phyloP scores from a whole-genome alignment of 1,140 invertebrate species.

The Aphidius gifuensis region DNA sequence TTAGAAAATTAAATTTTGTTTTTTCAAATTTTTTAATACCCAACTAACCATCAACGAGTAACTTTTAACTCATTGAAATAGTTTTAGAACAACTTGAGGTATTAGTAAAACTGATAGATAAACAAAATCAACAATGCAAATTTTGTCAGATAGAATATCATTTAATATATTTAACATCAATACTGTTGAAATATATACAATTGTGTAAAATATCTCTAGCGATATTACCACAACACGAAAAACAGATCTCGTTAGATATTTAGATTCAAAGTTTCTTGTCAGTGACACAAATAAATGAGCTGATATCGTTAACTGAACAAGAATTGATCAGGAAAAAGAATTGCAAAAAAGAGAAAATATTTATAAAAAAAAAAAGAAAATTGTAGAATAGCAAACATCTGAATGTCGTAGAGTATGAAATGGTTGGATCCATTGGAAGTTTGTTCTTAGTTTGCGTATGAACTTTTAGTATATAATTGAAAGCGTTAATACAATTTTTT shows the following conservation, averaged over 20 bases:
- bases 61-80: slow-evolving; percentile 47
- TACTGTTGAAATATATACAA: neutral
- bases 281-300: slow-evolving; percentile 47
- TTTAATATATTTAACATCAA: neutral
- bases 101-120: too few species aligned
- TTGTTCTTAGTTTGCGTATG: slow-evolving; percentile 44
- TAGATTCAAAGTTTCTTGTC: slow-evolving; percentile 42
- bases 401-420: too few species aligned
- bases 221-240: slow-evolving; percentile 22
- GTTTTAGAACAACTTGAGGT: slow-evolving; percentile 16
- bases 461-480: slow-evolving; percentile 50
- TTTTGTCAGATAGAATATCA: too few species aligned
- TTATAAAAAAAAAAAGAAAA: neutral
- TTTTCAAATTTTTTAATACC: slow-evolving; percentile 30
- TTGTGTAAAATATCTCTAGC: neutral
- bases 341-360: slow-evolving; percentile 8
- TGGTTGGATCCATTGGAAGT: slow-evolving; percentile 35
- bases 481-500: slow-evolving; percentile 27
- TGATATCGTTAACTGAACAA: slow-evolving; percentile 41
- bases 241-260: slow-evolving; percentile 36
- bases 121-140: too few species aligned
- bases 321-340: slow-evolving; percentile 21
- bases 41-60: slow-evolving; percentile 33
- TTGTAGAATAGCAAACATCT: slow-evolving; percentile 26
- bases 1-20: too few species aligned